Conservation (phyloP, 2,797 vertebrate species). For the Alosa sapidissima region DNA sequence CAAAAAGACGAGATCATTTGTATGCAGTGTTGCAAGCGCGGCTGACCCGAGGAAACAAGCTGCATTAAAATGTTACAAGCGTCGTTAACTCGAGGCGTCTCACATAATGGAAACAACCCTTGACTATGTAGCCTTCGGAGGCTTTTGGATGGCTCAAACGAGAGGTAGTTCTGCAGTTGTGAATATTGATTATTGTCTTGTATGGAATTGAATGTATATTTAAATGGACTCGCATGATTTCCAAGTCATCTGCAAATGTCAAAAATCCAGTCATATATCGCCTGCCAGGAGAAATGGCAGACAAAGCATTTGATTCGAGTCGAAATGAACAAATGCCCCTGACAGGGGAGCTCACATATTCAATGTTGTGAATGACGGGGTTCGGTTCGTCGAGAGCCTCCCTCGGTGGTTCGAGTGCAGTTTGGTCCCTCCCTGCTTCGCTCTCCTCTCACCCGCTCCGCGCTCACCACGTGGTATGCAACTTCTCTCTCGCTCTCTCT, state of each 20-base stretch:
- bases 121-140: background rate
- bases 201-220: background rate
- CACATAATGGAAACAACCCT: background rate
- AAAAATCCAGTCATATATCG: background rate
- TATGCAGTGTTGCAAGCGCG: slow-evolving; percentile 4
- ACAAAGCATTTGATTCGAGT: background rate
- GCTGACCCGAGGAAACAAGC: slow-evolving; percentile 15
- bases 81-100: slow-evolving; percentile 12
- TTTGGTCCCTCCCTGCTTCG: background rate
- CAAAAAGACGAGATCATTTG: slow-evolving; percentile 12
- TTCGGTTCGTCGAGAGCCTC: background rate
- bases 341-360: background rate
- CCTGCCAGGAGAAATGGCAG: background rate
- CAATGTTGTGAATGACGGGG: background rate
- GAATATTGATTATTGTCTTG: background rate
- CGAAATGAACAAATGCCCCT: background rate
- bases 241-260: background rate
- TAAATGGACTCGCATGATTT: background rate
- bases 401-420: background rate
- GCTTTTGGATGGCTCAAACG: background rate
- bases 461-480: slow-evolving; percentile 34
- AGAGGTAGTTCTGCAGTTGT: background rate
- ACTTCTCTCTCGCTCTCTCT: slow-evolving; percentile 34
- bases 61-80: slow-evolving; percentile 20
- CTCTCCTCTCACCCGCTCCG: background rate